Evolutionary conservation across 1,140 invertebrate species (phyloP), one percentile per base, ranked within the genome.

Genomic region (Drosophila yakuba): DNA sequence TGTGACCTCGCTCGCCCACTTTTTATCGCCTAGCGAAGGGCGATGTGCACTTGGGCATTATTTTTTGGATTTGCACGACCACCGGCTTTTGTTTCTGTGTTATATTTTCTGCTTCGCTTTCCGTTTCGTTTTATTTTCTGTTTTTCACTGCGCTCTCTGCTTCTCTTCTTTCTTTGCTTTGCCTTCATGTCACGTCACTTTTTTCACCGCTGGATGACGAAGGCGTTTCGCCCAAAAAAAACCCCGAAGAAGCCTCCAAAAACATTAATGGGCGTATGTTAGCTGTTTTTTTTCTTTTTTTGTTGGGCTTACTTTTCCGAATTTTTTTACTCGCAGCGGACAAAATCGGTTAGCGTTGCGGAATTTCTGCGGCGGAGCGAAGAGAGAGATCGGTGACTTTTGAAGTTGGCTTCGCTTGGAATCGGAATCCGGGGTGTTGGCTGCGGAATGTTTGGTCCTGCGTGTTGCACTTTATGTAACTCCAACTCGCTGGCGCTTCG

Each of bases 151-250:
- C 73, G 36, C 73, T 74, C 72, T 67, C 60, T 73, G 60, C 43
- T 17, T 20, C 41, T 43, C 44, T 68, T 59, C 71, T 64, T 89
- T 84, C 62, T 68, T 32, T 10, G 32, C 32, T 32, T 32, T 52
- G 80, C 74, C 74, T 80, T 90, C 84, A 89, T 85, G 85, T 89
- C 85, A 89, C 85, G 80, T 85, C 81, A 86, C 66, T 80, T 80
- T 78, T 79, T 86, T 58, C 60, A 77, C 44, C 72, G 64, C 58
- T 80, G 88, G 84, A 88, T 88, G 84, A 88, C 84, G 84, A 88
- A 84, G 84, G 64, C 84, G 68, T 89, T 88, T 86, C 72, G 82
- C 75, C 64, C 75, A 63, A 63, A 67, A 50, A 35, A 63, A 67
- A 63, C 36, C 23, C 25, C 32, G 12, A 23, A 23, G 60, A 47